Evolutionary conservation across 2,888 invertebrate species (phyloP).

Genomic region (Marronus borbonicus): DNA sequence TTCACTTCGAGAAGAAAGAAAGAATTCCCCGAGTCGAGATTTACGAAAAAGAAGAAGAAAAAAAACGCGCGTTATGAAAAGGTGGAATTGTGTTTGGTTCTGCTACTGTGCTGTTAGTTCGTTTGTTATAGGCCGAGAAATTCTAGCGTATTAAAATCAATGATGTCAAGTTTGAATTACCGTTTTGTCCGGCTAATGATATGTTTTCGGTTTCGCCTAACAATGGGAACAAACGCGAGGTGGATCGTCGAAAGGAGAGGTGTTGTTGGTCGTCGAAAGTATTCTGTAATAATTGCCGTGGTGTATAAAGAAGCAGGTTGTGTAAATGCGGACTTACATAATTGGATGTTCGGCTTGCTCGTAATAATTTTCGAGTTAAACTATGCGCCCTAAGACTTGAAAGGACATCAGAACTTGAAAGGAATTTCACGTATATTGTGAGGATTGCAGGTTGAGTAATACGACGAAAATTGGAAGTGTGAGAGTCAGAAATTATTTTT

Average conservation of each 20-base stretch:
- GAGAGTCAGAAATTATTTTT: too few species aligned
- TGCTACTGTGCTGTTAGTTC: constrained; percentile 14
- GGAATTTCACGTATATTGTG: too few species aligned
- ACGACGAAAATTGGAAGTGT: too few species aligned
- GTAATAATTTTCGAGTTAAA: constrained; percentile 8
- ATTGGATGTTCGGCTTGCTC: constrained; percentile 4
- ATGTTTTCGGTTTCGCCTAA: constrained; percentile 16
- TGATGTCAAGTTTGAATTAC: constrained; percentile 26
- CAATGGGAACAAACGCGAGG: background rate
- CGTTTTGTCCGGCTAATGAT: constrained; percentile 27
- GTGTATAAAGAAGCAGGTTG: background rate
- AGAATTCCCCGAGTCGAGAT: background rate
- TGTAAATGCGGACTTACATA: background rate
- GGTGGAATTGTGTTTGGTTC: constrained; percentile 2
- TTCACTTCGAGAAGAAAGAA: background rate
- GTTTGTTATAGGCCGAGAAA: constrained; percentile 13
- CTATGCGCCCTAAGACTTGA: background rate
- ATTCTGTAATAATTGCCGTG: constrained; percentile 13
- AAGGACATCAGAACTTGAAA: too few species aligned
- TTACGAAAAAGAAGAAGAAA: constrained; percentile 12
- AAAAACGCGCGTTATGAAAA: background rate
- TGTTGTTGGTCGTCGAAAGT: background rate
- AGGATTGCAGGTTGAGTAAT: too few species aligned
- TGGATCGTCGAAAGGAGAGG: constrained; percentile 2
- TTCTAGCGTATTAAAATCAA: constrained; percentile 26